Base-by-base conservation (phyloP, 2,888 invertebrate species). In the Pollenia amentaria region DNA sequence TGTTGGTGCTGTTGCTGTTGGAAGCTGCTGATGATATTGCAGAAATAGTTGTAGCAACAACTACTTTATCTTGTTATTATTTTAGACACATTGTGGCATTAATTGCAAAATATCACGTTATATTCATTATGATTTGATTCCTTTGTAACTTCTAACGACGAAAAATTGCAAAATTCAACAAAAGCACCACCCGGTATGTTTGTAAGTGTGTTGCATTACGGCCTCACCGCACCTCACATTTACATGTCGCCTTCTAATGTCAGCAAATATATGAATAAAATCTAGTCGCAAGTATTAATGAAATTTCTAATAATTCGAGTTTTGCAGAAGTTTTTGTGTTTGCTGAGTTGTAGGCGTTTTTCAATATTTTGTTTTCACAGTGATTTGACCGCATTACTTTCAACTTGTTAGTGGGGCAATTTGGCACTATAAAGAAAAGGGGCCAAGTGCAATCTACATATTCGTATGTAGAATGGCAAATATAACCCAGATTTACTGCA, bases 21-120 rank as follows among this genome's bases (percentile, higher is more conserved):
- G 42, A 46, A 55, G 69, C 53, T 29, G 46, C 11, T 69, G 46
- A 21, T 65, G 55, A 65, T 73, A 62, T 72, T 40, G 55, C 18
- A 60, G 42, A 60, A 62, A 38, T 14, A 60, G 29, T 48, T 62
- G 65, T 72, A 12, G 44, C 53, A 29, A 55, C 62, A 53, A 72
- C 64, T 18, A 38, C 64, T 40, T 40, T 29, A 55, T 70, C 64
- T 79, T 73, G 73, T 84, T 79, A 79, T 70, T 78, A 75, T 76
- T 79, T 75, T 73, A 87, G 84, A 83, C 78, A 83, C 75, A 72
- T 82, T 76, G 69, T 85, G 84, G 87, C 82, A 87, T 79, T 85
- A 83, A 85, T 85, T 82, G 84, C 82, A 78, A 85, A 87, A 76
- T 76, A 82, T 79, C 84, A 84, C 76, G 72, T 83, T 87, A 60